Evolutionary conservation across 2,797 vertebrate species (phyloP), one percentile per base, ranked within the genome.

Genomic region (Lophotriccus pileatus): DNA sequence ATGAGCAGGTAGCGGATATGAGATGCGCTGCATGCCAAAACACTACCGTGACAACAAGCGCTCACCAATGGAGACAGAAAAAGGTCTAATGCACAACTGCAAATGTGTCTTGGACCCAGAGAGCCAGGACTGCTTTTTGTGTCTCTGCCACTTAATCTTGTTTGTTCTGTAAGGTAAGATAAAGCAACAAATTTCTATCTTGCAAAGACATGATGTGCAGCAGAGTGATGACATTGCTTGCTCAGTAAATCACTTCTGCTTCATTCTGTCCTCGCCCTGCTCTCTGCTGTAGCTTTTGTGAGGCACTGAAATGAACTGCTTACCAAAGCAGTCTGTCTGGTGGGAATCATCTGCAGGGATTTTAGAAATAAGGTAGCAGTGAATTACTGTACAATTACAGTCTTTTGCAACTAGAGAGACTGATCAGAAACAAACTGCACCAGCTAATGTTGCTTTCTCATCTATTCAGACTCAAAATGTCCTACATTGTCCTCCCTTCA

Each of bases 251-350:
- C 87, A 91, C 89, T 96, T 79, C 92, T 82, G 87, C 83, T 96
- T 88, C 85, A 53, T 88, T 95, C 82, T 91, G 87, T 73, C 83
- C 87, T 91, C 9, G 0, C 44, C 73, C 89, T 91, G 73, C 70
- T 94, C 81, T 50, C 76, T 43, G 94, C 62, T 82, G 67, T 55
- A 76, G 94, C 82, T 93, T 94, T 94, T 96, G 87, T 93, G 72
- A 95, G 36, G 50, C n/a, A 95, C 16, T 95, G 94, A 96, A 97
- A 90, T 36, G 62, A 95, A 92, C 81, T 96, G 96, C 95, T 95
- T 95, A 96, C 75, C 59, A 90, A 94, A 96, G 96, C 96, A 97
- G 93, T 89, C 89, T 92, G 91, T 60, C 84, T 80, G 84, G 87
- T 93, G 81, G 84, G 75, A 95, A 90, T 84, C 82, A 72, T 67